Percentiles rank a stretch among this genome's conserved stretches.
These are phyloP conservation scores for Scylla paramamosain DNA, from an alignment of 1,140 invertebrate genomes.

Conservation along the genomic window DNA sequence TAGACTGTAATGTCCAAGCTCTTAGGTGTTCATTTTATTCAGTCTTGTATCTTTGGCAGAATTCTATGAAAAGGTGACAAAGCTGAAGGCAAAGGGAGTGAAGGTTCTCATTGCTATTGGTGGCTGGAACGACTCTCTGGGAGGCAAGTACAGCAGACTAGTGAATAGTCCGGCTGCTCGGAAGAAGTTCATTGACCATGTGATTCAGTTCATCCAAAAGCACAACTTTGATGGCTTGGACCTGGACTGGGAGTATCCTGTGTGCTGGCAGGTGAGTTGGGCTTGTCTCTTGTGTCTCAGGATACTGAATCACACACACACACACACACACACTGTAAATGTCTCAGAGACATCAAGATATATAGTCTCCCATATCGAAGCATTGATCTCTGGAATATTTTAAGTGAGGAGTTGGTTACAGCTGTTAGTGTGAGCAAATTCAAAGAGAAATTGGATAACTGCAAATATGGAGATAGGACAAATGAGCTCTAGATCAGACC, in stretches of 20 bases:
- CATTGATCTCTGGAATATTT: no score
- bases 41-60: constrained; percentile 77
- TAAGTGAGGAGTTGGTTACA: no score
- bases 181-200: constrained; percentile 82
- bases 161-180: constrained; percentile 82
- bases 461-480: no score
- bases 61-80: constrained; percentile 85
- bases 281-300: neutral
- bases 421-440: no score
- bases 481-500: no score
- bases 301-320: neutral
- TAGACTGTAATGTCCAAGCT: no score
- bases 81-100: constrained; percentile 83
- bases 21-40: neutral
- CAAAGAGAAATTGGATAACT: no score
- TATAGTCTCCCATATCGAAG: no score
- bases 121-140: constrained; percentile 85
- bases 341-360: no score
- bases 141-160: constrained; percentile 84
- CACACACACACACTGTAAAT: neutral
- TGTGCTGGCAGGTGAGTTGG: constrained; percentile 85
- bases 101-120: constrained; percentile 85
- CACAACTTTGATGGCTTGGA: constrained; percentile 85
- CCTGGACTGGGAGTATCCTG: constrained; percentile 87
- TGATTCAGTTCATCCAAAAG: constrained; percentile 83